These are phyloP conservation scores for Hypomecis atomaria DNA, from an alignment of 2,888 invertebrate species.

Conservation along the genomic window DNA sequence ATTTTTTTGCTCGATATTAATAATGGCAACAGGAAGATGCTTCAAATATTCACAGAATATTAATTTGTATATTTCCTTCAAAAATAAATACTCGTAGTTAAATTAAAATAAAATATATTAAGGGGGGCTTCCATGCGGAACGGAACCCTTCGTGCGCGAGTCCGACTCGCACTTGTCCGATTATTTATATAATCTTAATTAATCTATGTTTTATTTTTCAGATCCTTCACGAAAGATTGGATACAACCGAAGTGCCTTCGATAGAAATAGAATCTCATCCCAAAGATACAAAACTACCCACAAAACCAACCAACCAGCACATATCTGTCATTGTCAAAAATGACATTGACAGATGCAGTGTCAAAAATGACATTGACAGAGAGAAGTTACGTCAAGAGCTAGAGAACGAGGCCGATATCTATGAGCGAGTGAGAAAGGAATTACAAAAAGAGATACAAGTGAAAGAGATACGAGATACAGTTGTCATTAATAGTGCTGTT, in stretches of 20 bases:
- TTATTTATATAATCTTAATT: neutral
- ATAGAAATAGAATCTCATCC: constrained; percentile 47
- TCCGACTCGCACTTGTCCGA: no score
- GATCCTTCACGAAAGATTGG: constrained; percentile 49
- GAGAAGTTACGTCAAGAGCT: constrained; percentile 32
- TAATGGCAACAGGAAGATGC: no score
- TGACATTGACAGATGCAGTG: constrained; percentile 31
- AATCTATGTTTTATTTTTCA: constrained; percentile 46
- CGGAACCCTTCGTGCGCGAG: no score
- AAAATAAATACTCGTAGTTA: no score
- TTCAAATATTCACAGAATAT: no score
- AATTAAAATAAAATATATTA: no score
- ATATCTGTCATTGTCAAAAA: constrained; percentile 36
- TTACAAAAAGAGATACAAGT: constrained; percentile 29
- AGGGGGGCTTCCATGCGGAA: no score
- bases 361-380: constrained; percentile 35
- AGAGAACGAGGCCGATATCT: constrained; percentile 43
- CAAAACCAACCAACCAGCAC: constrained; percentile 45
- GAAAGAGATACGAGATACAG: constrained; percentile 3
- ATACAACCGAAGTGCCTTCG: constrained; percentile 62
- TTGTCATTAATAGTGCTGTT: constrained; percentile 1
- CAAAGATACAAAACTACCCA: constrained; percentile 45
- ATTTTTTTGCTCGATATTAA: no score
- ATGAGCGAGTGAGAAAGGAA: constrained; percentile 41
- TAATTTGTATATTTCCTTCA: no score